Evolutionary conservation across 2,888 invertebrate genomes (phyloP).

Genomic region (Polymixis flavicincta): DNA sequence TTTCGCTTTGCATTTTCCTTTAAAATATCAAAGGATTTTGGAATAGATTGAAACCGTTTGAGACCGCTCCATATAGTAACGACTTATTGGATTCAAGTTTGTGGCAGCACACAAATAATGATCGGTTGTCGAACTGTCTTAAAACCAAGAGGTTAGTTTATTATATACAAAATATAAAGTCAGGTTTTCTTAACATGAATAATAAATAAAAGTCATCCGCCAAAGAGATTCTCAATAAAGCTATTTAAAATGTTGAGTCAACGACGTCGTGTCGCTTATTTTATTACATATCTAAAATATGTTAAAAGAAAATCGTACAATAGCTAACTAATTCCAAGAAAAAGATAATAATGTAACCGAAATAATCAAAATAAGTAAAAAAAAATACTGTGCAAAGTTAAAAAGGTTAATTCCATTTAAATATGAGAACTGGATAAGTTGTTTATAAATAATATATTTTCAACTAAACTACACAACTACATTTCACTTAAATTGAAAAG

Average conservation of each 20-base stretch:
- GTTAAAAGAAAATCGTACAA: background rate
- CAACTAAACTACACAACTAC: background rate
- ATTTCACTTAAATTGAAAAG: conserved; percentile 9
- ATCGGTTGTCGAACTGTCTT: too few species aligned
- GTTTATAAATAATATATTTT: conserved; percentile 4
- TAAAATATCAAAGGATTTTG: conserved; percentile 38
- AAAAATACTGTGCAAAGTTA: background rate
- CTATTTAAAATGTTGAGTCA: background rate
- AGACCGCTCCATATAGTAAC: conserved; percentile 18
- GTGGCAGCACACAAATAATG: conserved; percentile 12
- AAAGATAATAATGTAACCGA: background rate
- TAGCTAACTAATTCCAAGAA: conserved; percentile 6
- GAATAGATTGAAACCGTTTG: conserved; percentile 37
- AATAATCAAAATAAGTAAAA: background rate
- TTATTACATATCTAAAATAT: background rate
- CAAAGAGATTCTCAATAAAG: background rate
- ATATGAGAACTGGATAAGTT: background rate
- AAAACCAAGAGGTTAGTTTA: background rate
- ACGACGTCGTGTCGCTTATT: background rate
- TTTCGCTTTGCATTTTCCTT: conserved; percentile 22
- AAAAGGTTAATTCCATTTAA: conserved; percentile 2
- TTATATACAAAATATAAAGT: background rate
- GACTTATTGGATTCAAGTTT: conserved; percentile 24
- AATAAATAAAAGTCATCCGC: background rate
- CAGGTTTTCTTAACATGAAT: background rate